Conservation (phyloP, 2,888 invertebrate genomes). For the Spisula solida region DNA sequence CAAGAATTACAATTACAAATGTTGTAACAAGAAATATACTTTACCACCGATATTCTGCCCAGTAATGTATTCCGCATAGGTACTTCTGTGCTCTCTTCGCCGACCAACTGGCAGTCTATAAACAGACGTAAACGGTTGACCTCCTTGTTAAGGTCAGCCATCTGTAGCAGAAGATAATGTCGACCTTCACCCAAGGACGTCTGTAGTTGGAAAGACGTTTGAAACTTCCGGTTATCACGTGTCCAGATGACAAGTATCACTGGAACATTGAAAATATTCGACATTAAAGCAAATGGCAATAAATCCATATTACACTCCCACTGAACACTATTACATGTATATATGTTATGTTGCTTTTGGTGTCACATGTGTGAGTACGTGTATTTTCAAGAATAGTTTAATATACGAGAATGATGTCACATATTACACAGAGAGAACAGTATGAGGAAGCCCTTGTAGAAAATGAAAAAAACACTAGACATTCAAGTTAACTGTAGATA, state of each 20-base stretch:
- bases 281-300: not conserved
- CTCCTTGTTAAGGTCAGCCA: slow-evolving; percentile 75
- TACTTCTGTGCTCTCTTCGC: slow-evolving; percentile 79
- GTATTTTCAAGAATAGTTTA: no score
- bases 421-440: no score
- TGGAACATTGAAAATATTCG: slow-evolving; percentile 60
- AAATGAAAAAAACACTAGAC: no score
- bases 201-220: slow-evolving; percentile 76
- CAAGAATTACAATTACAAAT: no score
- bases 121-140: slow-evolving; percentile 79
- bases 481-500: no score
- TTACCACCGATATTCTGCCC: slow-evolving; percentile 76
- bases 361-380: no score
- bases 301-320: not conserved
- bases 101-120: slow-evolving; percentile 79
- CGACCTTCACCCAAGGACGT: slow-evolving; percentile 65
- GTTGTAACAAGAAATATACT: no score
- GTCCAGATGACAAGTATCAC: slow-evolving; percentile 77
- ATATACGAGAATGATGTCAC: no score
- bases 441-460: no score
- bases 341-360: no score
- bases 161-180: slow-evolving; percentile 76
- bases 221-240: slow-evolving; percentile 75
- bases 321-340: not conserved
- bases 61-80: slow-evolving; percentile 78